Evolutionary conservation across 2,888 invertebrate species (phyloP).

Genomic region (Portevinia maculata): DNA sequence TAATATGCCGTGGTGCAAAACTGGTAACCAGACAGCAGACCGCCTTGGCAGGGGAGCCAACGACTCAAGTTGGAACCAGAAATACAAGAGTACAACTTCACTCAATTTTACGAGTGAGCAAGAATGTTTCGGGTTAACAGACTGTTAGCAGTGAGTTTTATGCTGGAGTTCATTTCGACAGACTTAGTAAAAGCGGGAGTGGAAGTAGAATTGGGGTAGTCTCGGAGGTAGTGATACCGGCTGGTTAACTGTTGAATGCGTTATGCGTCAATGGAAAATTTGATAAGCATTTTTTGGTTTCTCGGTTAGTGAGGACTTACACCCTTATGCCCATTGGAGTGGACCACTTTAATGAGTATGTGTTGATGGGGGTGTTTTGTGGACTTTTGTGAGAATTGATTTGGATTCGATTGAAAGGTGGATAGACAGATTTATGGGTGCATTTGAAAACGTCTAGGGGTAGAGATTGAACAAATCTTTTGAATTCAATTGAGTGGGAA

Average conservation of each 20-base stretch:
- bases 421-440: too few species aligned
- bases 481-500: neutral
- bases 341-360: constrained; percentile 58
- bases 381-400: constrained; percentile 36
- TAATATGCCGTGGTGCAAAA: too few species aligned
- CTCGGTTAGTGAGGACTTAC: constrained; percentile 45
- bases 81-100: constrained; percentile 56
- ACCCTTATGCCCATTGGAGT: constrained; percentile 28
- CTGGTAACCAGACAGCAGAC: constrained; percentile 35
- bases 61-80: constrained; percentile 31
- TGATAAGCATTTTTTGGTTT: constrained; percentile 47
- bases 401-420: neutral
- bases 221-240: constrained; percentile 23
- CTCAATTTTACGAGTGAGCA: constrained; percentile 1
- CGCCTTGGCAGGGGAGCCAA: constrained; percentile 47
- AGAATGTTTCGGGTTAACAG: constrained; percentile 31
- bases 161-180: neutral
- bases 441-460: too few species aligned
- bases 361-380: neutral
- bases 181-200: too few species aligned
- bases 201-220: constrained; percentile 4
- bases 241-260: constrained; percentile 71
- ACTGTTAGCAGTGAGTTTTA: constrained; percentile 35
- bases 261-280: constrained; percentile 52
- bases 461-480: neutral